phyloP scores from a whole-genome alignment of 2,888 invertebrate genomes.

The Spicauda simplicius region DNA sequence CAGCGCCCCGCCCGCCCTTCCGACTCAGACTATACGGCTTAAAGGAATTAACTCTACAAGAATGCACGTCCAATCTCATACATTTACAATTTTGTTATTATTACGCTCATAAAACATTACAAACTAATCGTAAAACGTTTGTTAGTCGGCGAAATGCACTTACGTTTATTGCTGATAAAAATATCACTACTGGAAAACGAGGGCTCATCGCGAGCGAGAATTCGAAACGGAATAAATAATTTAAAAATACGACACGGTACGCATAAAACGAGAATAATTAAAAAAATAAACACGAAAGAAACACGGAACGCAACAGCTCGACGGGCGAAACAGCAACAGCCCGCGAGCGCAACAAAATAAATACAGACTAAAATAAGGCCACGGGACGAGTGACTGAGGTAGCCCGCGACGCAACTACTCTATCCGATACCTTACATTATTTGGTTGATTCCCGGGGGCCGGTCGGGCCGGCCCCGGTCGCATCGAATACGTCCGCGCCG shows the following conservation, averaged over 20 bases:
- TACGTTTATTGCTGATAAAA: conserved; percentile 83
- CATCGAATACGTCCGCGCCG: conserved; percentile 35
- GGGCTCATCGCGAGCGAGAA: conserved; percentile 76
- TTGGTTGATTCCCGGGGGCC: conserved; percentile 53
- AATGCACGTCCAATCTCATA: conserved; percentile 84
- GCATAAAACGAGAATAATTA: conserved; percentile 69
- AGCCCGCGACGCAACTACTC: conserved; percentile 78
- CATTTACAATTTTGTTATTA: conserved; percentile 74
- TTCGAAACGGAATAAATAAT: conserved; percentile 80
- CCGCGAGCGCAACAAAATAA: conserved; percentile 81
- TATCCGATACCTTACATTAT: conserved; percentile 63
- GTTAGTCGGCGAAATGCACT: conserved; percentile 79
- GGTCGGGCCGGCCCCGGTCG: conserved; percentile 42
- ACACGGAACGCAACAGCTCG: conserved; percentile 77
- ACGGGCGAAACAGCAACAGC: conserved; percentile 81
- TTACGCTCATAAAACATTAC: conserved; percentile 64
- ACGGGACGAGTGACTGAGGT: conserved; percentile 82
- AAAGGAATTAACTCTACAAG: conserved; percentile 82
- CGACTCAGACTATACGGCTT: conserved; percentile 82
- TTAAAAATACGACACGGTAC: conserved; percentile 66
- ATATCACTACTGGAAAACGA: conserved; percentile 85
- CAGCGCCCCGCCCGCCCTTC: conserved; percentile 37
- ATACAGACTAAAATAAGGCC: conserved; percentile 75
- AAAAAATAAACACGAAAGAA: conserved; percentile 77
- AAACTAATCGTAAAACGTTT: conserved; percentile 75